Evolutionary conservation across 2,113 vertebrate species (phyloP), one percentile per base, ranked within the genome.

Genomic region (Syngnathus scovelli): DNA sequence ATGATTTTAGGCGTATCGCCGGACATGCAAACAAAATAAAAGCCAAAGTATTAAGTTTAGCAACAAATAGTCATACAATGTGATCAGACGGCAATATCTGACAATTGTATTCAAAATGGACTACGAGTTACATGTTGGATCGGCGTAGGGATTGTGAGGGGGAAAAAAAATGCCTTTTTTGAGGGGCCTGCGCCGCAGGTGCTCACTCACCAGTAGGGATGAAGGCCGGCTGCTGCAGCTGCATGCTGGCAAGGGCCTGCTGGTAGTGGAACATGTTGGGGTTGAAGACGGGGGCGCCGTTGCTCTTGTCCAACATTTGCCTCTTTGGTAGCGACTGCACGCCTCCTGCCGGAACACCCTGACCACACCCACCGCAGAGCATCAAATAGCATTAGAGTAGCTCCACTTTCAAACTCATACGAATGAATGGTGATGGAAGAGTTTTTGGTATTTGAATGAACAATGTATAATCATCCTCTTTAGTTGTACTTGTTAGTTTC

Each of bases 221-320:
- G 81, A 94, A 98, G 51, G 96, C 77, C 65, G 92, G 93, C 87
- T 96, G 97, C 46, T 94, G 96, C 78, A 98, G 90, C 86, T 95
- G 97, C 93, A 98, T 93, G 93, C 94, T 98, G 79, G 95, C 92
- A 88, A 98, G 90, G 86, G 95, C 93, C 90, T 96, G 97, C 89
- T 98, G 97, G 92, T 98, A 98, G 91, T 98, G 95, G 88, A 95
- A 96, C 94, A 96, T 91, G 90, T 86, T 93, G 86, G 94, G 94
- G 91, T 93, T 98, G 87, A 96, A 98, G 87, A 98, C 74, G 41
- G 94, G 90, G 83, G 92, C 92, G 83, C 95, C 94, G 56, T 94
- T 97, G 90, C 90, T 93, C 93, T 99, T 99, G 87, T 99, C 97
- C 89, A 95, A 76, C 82, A 92, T 89, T 67, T 86, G 86, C 92